Conservation (phyloP, 2,113 vertebrate genomes). For the Acanthochromis polyacanthus region DNA sequence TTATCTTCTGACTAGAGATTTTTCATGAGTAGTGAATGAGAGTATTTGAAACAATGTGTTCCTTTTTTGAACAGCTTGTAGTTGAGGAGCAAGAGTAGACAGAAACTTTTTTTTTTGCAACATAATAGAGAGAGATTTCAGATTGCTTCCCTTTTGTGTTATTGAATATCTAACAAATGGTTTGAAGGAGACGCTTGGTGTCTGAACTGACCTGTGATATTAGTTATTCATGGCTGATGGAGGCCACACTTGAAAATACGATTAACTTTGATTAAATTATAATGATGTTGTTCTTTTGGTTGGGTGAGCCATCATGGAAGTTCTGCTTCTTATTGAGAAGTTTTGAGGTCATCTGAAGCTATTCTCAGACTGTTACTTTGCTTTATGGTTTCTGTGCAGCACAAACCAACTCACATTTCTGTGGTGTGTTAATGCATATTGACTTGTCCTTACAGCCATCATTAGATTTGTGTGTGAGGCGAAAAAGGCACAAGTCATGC, state of each 20-base stretch:
- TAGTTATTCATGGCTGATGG: slow-evolving; percentile 50
- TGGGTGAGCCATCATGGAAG: slow-evolving; percentile 4
- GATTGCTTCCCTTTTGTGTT: slow-evolving; percentile 26
- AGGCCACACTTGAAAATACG: slow-evolving; percentile 23
- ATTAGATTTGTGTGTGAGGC: slow-evolving; percentile 63
- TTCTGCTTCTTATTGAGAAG: slow-evolving; percentile 20
- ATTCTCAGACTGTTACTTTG: slow-evolving; percentile 36
- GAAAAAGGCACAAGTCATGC: slow-evolving; percentile 40
- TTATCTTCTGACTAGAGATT: slow-evolving; percentile 43
- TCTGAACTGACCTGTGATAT: slow-evolving; percentile 48
- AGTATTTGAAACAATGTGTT: slow-evolving; percentile 25
- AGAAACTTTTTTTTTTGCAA: not conserved
- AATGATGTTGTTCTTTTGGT: slow-evolving; percentile 56
- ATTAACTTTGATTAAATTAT: slow-evolving; percentile 62
- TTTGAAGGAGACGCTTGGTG: slow-evolving; percentile 20
- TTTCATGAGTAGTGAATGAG: slow-evolving; percentile 20
- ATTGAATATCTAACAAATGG: slow-evolving; percentile 25
- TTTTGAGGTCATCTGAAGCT: slow-evolving; percentile 53
- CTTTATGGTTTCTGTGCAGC: slow-evolving; percentile 19
- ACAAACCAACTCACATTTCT: slow-evolving; percentile 56
- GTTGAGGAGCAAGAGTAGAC: slow-evolving; percentile 11
- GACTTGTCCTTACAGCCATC: slow-evolving; percentile 52
- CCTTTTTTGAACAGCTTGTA: slow-evolving; percentile 29
- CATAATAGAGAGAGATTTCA: not conserved
- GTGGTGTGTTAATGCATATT: slow-evolving; percentile 55